These are phyloP conservation scores for Nerophis ophidion DNA, from an alignment of 2,113 vertebrate species.

Conservation along the genomic window DNA sequence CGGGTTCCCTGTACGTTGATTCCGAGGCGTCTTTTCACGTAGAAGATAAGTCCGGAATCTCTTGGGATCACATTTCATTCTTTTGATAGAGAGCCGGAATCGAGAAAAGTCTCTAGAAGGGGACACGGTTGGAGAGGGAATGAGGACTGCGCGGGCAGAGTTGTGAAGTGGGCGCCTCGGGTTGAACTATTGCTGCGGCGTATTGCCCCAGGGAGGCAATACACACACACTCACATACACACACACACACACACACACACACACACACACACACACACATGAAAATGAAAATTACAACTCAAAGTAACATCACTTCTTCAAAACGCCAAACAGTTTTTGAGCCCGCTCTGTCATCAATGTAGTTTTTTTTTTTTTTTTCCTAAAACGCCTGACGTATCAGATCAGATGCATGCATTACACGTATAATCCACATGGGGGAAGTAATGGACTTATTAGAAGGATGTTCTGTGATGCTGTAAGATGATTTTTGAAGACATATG, in stretches of 20 bases:
- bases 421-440: too few relatives aligned
- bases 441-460: too few relatives aligned
- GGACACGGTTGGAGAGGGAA: slow-evolving; percentile 34
- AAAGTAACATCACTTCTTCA: slow-evolving; percentile 5
- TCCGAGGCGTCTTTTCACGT: slow-evolving; percentile 6
- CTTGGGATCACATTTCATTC: slow-evolving; percentile 20
- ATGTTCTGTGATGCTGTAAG: too few relatives aligned
- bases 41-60: slow-evolving; percentile 11
- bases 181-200: slow-evolving; percentile 35
- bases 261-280: not conserved
- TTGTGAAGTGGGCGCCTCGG: slow-evolving; percentile 34
- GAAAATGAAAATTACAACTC: slow-evolving; percentile 17
- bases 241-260: not conserved
- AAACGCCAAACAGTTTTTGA: too few relatives aligned
- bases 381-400: too few relatives aligned
- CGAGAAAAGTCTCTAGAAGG: slow-evolving; percentile 24
- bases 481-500: too few relatives aligned
- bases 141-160: slow-evolving; percentile 40
- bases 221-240: not conserved
- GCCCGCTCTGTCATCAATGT: too few relatives aligned
- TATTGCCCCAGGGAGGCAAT: slow-evolving; percentile 24
- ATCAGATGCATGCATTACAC: too few relatives aligned
- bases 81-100: slow-evolving; percentile 30
- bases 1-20: slow-evolving; percentile 11
- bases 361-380: too few relatives aligned